Conservation (phyloP, 2,888 invertebrate genomes). For the Icerya purchasi region DNA sequence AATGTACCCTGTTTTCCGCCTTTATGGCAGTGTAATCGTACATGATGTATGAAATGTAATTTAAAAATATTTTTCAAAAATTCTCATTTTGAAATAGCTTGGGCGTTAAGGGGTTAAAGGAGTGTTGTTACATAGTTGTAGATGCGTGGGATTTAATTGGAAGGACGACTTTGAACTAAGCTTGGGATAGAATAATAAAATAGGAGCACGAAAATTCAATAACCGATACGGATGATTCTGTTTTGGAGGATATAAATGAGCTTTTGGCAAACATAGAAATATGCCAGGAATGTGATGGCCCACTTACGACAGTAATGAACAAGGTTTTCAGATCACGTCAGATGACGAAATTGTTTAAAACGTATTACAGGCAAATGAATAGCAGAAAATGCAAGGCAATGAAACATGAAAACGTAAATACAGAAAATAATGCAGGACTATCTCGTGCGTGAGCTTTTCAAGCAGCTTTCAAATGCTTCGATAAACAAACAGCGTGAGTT, state of each 20-base stretch:
- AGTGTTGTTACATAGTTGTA: background rate
- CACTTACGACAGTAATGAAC: background rate
- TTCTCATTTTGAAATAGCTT: too few species aligned
- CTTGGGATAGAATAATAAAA: background rate
- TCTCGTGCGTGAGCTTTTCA: background rate
- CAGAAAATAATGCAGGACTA: background rate
- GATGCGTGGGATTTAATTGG: background rate
- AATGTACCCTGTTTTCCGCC: too few species aligned
- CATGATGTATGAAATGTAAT: too few species aligned
- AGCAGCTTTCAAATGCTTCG: background rate
- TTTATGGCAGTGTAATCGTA: too few species aligned
- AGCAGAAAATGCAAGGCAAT: background rate
- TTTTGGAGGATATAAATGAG: background rate
- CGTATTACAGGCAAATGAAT: background rate
- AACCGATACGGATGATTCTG: background rate
- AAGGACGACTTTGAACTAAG: background rate
- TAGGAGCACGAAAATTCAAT: too few species aligned
- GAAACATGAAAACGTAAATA: background rate
- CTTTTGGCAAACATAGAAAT: background rate
- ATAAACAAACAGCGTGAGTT: background rate
- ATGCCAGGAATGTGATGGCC: background rate
- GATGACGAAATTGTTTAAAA: background rate
- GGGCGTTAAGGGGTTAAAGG: background rate
- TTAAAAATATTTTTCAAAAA: too few species aligned
- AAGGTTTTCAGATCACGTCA: background rate